Evolutionary conservation across 1,140 invertebrate species (phyloP).

Genomic region (Wasmannia auropunctata): DNA sequence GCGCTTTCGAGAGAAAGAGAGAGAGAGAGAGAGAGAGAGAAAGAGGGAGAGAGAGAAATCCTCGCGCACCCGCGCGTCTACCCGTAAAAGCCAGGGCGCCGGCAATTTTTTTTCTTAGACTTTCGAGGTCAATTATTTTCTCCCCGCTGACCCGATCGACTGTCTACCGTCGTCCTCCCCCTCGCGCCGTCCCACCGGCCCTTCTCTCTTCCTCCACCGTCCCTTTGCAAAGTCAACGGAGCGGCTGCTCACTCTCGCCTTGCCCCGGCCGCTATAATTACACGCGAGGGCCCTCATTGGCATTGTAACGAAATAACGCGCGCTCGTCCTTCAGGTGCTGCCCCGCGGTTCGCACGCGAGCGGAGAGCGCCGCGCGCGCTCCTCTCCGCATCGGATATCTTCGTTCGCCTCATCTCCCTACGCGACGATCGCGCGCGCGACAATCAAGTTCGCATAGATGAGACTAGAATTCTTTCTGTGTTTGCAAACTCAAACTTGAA

Average conservation of each 20-base stretch:
- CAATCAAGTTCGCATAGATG: not conserved
- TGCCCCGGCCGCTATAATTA: constrained; percentile 61
- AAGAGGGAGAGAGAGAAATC: constrained; percentile 29
- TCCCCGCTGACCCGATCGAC: constrained; percentile 59
- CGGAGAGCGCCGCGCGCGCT: not conserved
- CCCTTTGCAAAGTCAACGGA: constrained; percentile 58
- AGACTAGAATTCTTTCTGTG: not conserved
- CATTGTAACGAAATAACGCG: constrained; percentile 63
- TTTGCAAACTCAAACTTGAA: not conserved
- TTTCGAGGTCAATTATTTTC: constrained; percentile 64
- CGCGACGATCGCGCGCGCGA: not conserved
- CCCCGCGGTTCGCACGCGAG: not conserved
- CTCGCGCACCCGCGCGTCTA: not conserved
- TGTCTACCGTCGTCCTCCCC: constrained; percentile 42
- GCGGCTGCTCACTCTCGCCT: constrained; percentile 48
- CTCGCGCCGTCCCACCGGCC: constrained; percentile 18
- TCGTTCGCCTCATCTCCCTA: not conserved
- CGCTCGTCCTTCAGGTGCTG: constrained; percentile 25
- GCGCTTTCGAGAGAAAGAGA: not conserved
- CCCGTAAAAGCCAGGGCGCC: constrained; percentile 31
- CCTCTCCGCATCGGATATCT: constrained; percentile 22
- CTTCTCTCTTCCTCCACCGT: constrained; percentile 12
- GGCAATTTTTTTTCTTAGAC: constrained; percentile 59
- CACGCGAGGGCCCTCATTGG: constrained; percentile 47
- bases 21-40: not conserved